These are phyloP conservation scores for Tetanocera ferruginea DNA, from an alignment of 2,888 invertebrate species.

Conservation along the genomic window DNA sequence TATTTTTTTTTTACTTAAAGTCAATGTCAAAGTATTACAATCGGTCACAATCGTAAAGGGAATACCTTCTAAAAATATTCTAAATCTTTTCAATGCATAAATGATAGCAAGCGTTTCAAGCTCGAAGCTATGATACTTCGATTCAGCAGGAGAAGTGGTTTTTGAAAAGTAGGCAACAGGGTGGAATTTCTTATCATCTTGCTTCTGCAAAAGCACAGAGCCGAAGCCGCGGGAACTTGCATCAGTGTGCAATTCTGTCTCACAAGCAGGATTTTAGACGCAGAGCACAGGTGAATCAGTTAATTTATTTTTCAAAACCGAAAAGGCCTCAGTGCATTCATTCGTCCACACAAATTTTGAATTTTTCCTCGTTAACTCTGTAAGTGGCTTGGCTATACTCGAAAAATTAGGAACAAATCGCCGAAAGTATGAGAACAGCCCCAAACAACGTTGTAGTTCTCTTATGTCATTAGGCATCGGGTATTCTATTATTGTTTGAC, in stretches of 20 bases:
- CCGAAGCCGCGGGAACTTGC: constrained; percentile 39
- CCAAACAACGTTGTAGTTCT: constrained; percentile 15
- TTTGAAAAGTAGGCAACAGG: constrained; percentile 27
- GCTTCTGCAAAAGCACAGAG: constrained; percentile 36
- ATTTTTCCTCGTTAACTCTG: constrained; percentile 10
- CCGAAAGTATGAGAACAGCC: constrained; percentile 30
- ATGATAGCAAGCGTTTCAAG: no score
- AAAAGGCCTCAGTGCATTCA: constrained; percentile 1
- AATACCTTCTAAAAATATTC: constrained; percentile 15
- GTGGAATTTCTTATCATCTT: no score
- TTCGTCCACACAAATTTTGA: constrained; percentile 10
- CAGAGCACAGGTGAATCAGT: neutral
- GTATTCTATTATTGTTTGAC: constrained; percentile 24
- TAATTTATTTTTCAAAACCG: neutral
- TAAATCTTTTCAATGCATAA: neutral
- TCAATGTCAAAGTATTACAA: constrained; percentile 33
- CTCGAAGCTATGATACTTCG: neutral
- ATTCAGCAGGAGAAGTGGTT: neutral
- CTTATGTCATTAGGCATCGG: constrained; percentile 14
- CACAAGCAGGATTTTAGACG: constrained; percentile 4
- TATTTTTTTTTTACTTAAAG: constrained; percentile 10
- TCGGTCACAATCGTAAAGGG: neutral
- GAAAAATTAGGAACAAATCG: constrained; percentile 27
- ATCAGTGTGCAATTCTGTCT: constrained; percentile 38
- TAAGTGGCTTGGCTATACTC: constrained; percentile 6